Percentiles rank a stretch among this genome's conserved stretches.
phyloP scores from a whole-genome alignment of 2,113 vertebrate genomes.

The Psittacula cyanocephala region DNA sequence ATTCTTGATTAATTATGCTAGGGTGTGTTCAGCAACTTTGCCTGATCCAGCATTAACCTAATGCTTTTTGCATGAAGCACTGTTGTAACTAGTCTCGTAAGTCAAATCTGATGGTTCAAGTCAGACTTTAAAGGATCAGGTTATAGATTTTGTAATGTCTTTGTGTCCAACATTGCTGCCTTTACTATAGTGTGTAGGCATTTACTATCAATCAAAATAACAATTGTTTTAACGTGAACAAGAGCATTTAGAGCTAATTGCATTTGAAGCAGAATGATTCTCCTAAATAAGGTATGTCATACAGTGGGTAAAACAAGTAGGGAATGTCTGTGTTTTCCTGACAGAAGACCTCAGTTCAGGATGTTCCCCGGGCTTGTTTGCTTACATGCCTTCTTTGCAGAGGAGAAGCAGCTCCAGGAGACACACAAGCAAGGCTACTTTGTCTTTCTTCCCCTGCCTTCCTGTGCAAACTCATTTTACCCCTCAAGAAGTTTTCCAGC shows the following conservation, averaged over 20 bases:
- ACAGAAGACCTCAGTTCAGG: background rate
- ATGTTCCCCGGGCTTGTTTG: background rate
- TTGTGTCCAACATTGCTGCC: constrained; percentile 57
- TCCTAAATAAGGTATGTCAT: constrained; percentile 12
- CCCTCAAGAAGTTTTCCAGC: background rate
- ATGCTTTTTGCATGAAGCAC: constrained; percentile 78
- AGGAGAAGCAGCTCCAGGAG: background rate
- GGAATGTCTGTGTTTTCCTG: background rate
- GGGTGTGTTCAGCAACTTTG: constrained; percentile 61
- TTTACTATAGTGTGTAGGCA: constrained; percentile 61
- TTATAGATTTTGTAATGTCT: constrained; percentile 76
- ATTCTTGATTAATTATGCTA: constrained; percentile 79
- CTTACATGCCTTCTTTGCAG: background rate
- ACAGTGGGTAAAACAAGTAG: background rate
- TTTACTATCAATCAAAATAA: constrained; percentile 74
- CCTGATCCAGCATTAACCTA: constrained; percentile 74
- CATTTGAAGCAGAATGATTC: constrained; percentile 30
- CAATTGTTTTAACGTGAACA: constrained; percentile 71
- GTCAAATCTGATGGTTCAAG: constrained; percentile 73
- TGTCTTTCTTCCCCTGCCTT: background rate
- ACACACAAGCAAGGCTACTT: background rate
- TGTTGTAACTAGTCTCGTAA: constrained; percentile 70
- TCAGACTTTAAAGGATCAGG: constrained; percentile 67
- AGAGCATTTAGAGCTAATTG: constrained; percentile 48
- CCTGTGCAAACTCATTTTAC: background rate